A percentile compares a stretch with the other conserved stretches of the same genome.
These are phyloP conservation scores for Melanogrammus aeglefinus DNA, from an alignment of 2,797 vertebrate species.

Conservation along the genomic window DNA sequence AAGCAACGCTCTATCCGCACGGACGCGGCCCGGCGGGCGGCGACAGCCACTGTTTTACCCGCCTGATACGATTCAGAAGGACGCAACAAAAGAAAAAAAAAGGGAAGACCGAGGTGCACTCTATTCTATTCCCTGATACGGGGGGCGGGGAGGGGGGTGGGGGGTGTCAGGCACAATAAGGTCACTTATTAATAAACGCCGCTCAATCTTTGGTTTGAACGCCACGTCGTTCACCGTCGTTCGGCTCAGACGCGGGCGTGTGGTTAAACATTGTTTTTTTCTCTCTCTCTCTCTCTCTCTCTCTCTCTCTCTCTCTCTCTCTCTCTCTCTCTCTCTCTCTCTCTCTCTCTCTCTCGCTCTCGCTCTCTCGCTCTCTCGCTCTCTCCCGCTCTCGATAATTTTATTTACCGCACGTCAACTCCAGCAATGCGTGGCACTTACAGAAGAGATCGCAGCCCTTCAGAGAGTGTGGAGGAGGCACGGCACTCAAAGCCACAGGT, in stretches of 20 bases:
- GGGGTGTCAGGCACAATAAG: neutral
- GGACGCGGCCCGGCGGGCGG: neutral
- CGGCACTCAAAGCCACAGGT: constrained; percentile 71
- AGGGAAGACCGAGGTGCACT: neutral
- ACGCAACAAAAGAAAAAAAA: no score
- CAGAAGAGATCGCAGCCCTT: constrained; percentile 63
- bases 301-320: neutral
- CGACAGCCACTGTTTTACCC: neutral
- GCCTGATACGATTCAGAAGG: neutral
- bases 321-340: neutral
- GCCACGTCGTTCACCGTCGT: neutral
- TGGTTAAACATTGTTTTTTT: neutral
- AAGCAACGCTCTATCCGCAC: constrained; percentile 47
- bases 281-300: neutral
- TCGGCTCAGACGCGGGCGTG: neutral
- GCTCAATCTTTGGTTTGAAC: neutral
- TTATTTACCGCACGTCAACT: constrained; percentile 62
- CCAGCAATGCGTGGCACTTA: constrained; percentile 54
- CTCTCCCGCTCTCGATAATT: constrained; percentile 30
- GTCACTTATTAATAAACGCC: constrained; percentile 3
- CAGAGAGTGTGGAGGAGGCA: constrained; percentile 59
- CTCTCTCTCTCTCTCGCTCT: neutral
- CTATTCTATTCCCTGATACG: neutral
- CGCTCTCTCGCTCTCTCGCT: neutral
- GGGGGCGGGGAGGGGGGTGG: no score